A percentile compares a stretch with the other conserved stretches of the same genome.
Conservation (phyloP, 2,888 invertebrate genomes). For the Lasius platythorax region DNA sequence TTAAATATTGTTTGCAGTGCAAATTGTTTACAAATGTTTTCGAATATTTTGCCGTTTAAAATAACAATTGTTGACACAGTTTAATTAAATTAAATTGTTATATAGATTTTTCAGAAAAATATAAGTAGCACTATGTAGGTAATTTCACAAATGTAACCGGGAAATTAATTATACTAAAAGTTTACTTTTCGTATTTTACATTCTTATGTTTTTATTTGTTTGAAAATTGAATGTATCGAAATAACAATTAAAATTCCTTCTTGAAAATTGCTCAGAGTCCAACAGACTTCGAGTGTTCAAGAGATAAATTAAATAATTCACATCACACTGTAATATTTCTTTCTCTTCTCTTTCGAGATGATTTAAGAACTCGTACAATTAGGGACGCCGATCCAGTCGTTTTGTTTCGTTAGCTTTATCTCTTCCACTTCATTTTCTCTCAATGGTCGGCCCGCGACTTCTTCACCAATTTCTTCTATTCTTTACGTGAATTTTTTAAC, state of each 20-base stretch:
- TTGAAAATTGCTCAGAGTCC: neutral
- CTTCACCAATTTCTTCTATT: neutral
- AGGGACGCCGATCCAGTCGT: neutral
- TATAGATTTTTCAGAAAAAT: neutral
- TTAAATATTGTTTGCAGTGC: neutral
- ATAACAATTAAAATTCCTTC: conserved; percentile 6
- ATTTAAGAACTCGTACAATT: conserved; percentile 46
- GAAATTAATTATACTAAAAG: conserved; percentile 20
- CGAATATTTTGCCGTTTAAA: neutral
- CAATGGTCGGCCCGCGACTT: conserved; percentile 25
- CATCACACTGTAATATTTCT: conserved; percentile 17
- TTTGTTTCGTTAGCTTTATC: conserved; percentile 49
- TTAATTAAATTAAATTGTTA: conserved; percentile 27
- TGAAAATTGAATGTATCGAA: conserved; percentile 21
- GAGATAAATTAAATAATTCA: conserved; percentile 4
- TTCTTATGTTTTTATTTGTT: neutral
- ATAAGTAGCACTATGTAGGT: neutral
- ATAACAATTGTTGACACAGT: conserved; percentile 6
- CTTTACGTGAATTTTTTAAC: conserved; percentile 36
- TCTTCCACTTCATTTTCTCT: conserved; percentile 50
- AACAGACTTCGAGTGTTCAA: neutral
- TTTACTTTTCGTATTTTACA: neutral
- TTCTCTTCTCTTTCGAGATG: conserved; percentile 9
- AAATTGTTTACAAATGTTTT: conserved; percentile 32
- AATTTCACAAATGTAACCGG: conserved; percentile 25